Conservation (phyloP, 2,797 vertebrate species). For the Sciurus vulgaris region DNA sequence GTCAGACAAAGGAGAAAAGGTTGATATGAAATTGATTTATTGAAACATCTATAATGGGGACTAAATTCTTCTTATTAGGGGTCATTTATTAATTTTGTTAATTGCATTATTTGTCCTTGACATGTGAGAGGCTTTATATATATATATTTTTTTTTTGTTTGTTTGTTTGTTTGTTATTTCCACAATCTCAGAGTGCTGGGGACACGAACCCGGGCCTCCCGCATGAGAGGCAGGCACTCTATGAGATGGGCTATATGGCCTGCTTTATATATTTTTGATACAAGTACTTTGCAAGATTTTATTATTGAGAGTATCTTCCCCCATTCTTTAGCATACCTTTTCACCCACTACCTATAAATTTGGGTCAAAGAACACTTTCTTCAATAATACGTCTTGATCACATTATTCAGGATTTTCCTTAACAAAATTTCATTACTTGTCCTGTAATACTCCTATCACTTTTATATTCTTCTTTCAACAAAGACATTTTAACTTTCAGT, state of each 20-base stretch:
- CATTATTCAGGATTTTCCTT: background rate
- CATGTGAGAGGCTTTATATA: background rate
- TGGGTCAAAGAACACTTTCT: background rate
- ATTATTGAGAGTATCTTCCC: background rate
- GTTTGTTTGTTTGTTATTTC: too few species aligned
- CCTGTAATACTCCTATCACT: background rate
- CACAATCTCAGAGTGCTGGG: too few species aligned
- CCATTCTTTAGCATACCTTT: background rate
- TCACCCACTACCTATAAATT: background rate
- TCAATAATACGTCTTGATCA: background rate
- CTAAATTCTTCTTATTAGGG: background rate
- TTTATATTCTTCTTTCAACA: background rate
- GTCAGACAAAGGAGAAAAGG: background rate
- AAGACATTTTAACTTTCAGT: background rate
- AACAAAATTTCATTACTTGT: background rate
- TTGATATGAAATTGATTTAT: background rate
- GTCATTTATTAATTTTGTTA: background rate
- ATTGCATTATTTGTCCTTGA: background rate
- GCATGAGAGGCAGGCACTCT: too few species aligned
- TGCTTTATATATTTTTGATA: background rate
- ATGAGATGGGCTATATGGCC: too few species aligned
- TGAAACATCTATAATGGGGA: background rate
- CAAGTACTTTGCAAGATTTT: background rate
- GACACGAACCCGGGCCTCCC: too few species aligned
- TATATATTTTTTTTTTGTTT: too few species aligned